These are phyloP conservation scores for Varanus salvator DNA, from an alignment of 2,113 vertebrate species.

Conservation along the genomic window DNA sequence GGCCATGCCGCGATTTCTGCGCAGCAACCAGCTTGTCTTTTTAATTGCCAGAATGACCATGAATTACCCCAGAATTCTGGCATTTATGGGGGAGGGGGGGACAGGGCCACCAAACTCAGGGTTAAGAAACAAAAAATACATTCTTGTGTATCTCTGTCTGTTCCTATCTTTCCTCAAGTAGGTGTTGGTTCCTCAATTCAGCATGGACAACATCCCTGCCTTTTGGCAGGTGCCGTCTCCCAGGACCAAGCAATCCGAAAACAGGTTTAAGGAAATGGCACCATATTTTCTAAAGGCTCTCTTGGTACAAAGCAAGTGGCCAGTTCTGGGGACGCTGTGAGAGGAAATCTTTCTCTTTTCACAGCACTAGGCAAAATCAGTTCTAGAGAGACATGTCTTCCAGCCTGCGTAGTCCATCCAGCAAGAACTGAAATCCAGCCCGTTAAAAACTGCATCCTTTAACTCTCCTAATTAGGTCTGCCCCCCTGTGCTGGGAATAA, in stretches of 20 bases:
- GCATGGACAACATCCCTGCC: too few species aligned
- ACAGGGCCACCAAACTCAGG: too few species aligned
- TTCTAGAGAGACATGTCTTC: neutral
- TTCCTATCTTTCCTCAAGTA: too few species aligned
- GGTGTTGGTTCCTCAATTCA: neutral
- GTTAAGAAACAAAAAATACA: too few species aligned
- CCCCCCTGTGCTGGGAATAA: accelerated
- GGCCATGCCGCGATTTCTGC: too few species aligned
- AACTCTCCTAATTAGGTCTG: constrained; percentile 29
- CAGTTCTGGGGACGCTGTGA: neutral
- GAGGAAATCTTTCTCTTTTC: neutral
- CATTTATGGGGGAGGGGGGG: too few species aligned
- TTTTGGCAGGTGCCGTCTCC: neutral
- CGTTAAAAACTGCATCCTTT: neutral
- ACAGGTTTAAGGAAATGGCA: neutral
- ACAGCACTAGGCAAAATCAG: neutral
- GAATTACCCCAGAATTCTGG: too few species aligned
- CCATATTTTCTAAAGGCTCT: too few species aligned
- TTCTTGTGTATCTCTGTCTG: too few species aligned
- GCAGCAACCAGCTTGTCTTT: too few species aligned
- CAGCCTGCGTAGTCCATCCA: neutral
- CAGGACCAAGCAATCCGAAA: neutral
- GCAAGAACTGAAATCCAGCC: neutral
- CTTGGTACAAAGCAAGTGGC: too few species aligned
- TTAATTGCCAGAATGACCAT: too few species aligned